phyloP scores from a whole-genome alignment of 2,113 vertebrate species.

The Myiozetetes cayanensis region DNA sequence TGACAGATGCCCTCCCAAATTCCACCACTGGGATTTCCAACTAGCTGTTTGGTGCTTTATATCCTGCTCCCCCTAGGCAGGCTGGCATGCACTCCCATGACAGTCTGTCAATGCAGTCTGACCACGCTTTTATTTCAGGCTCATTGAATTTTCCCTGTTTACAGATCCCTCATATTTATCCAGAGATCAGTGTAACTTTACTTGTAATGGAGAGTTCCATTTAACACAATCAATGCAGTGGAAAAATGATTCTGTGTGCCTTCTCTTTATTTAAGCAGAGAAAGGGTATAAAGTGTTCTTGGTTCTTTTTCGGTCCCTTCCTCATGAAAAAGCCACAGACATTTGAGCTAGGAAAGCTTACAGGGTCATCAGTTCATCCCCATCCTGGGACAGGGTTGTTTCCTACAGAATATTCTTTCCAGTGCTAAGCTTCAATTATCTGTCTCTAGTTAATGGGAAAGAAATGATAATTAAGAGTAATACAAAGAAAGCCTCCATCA shows the following conservation, averaged over 20 bases:
- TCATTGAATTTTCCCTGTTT: neutral
- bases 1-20: neutral
- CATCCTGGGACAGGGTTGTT: neutral
- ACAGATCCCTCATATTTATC: slow-evolving; percentile 1
- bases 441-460: slow-evolving; percentile 58
- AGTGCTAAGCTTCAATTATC: slow-evolving; percentile 39
- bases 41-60: neutral
- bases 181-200: neutral
- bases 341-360: slow-evolving; percentile 42
- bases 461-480: slow-evolving; percentile 52
- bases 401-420: slow-evolving; percentile 41
- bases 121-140: neutral
- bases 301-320: neutral
- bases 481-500: slow-evolving; percentile 45
- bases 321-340: slow-evolving; percentile 31
- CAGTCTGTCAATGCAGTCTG: neutral
- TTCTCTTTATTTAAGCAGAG: slow-evolving; percentile 16
- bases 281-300: neutral
- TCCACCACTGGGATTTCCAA: neutral
- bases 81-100: neutral
- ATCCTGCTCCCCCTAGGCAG: neutral
- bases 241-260: slow-evolving; percentile 1
- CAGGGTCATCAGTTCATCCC: slow-evolving; percentile 11
- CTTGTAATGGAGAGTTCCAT: neutral
- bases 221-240: neutral